phyloP scores from a whole-genome alignment of 2,113 vertebrate genomes.

The Leptocoma aspasia region DNA sequence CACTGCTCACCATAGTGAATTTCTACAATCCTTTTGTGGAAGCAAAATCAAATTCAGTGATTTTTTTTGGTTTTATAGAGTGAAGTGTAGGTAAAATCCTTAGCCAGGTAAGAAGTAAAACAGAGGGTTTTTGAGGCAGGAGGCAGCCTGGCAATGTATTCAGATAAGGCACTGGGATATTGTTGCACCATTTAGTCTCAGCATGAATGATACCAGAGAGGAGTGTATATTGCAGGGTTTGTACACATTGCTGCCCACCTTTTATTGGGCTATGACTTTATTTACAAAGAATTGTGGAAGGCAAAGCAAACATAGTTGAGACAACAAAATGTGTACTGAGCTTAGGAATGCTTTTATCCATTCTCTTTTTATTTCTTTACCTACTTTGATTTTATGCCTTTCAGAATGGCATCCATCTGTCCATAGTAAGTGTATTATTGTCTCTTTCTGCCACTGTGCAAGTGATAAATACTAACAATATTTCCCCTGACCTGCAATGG shows the following conservation, averaged over 20 bases:
- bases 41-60: not conserved
- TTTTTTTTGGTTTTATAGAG: not conserved
- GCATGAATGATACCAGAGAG: not conserved
- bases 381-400: constrained; percentile 10
- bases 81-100: not conserved
- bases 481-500: not conserved
- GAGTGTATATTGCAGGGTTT: not conserved
- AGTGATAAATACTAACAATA: not conserved
- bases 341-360: not conserved
- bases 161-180: not conserved
- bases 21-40: not conserved
- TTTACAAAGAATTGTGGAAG: not conserved
- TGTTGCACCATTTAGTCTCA: not conserved
- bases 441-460: not conserved
- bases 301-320: not conserved
- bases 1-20: not conserved
- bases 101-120: not conserved
- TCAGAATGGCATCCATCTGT: not conserved
- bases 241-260: not conserved
- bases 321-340: not conserved
- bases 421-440: not conserved
- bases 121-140: not conserved
- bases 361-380: not conserved
- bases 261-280: not conserved
- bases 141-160: not conserved